Evolutionary conservation across 1,140 invertebrate genomes (phyloP).

Genomic region (Psix sp.): DNA sequence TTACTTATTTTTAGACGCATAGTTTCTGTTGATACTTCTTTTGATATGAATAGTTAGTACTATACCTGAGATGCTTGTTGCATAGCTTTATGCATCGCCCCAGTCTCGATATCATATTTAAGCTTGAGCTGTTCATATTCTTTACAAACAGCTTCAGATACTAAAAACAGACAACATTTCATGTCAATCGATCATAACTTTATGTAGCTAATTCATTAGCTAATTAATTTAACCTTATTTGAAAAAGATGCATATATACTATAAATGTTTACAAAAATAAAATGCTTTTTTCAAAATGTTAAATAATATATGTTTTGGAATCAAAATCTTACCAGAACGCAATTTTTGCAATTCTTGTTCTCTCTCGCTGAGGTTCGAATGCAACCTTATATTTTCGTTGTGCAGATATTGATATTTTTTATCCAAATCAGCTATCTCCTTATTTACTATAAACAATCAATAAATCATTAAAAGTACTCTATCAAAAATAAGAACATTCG

Average conservation of each 20-base stretch:
- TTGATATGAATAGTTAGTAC: not conserved
- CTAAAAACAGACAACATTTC: too few relatives aligned
- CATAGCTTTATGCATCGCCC: conserved; percentile 82
- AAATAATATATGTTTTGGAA: not conserved
- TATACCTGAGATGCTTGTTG: conserved; percentile 77
- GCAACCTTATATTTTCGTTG: conserved; percentile 78
- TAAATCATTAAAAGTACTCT: not conserved
- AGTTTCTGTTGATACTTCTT: too few relatives aligned
- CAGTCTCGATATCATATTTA: conserved; percentile 84
- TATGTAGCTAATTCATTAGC: too few relatives aligned
- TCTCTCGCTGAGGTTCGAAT: conserved; percentile 79
- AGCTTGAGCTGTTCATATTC: conserved; percentile 85
- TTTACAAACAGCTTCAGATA: conserved; percentile 83
- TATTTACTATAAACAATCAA: conserved; percentile 75
- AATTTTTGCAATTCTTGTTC: conserved; percentile 81
- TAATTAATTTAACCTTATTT: too few relatives aligned
- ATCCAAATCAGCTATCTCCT: conserved; percentile 80
- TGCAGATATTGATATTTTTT: conserved; percentile 79
- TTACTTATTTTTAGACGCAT: too few relatives aligned
- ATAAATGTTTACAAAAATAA: too few relatives aligned
- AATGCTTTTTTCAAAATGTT: conserved; percentile 8
- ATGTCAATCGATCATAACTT: too few relatives aligned
- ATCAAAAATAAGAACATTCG: not conserved
- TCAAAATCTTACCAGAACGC: conserved; percentile 70
- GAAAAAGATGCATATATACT: too few relatives aligned